Percentiles rank a stretch among this genome's conserved stretches.
phyloP scores from a whole-genome alignment of 2,113 vertebrate species.

The Eolophus roseicapilla region DNA sequence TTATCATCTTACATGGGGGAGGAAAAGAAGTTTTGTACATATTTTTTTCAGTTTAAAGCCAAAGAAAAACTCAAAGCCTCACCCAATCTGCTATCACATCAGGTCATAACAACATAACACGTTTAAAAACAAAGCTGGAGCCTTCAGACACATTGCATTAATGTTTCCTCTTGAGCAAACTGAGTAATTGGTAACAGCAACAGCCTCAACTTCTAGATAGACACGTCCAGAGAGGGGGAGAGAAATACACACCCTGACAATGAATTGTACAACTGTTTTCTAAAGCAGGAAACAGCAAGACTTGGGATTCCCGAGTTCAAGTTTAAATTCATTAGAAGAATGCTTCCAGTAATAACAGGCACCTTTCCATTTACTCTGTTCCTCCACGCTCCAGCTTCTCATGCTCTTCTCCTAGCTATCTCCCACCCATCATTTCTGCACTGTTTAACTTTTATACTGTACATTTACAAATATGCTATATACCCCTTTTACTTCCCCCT shows the following conservation, averaged over 20 bases:
- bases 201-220: background rate
- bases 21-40: background rate
- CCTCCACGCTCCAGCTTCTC: background rate
- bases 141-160: background rate
- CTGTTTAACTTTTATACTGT: background rate
- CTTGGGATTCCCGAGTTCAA: background rate
- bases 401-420: background rate
- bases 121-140: background rate
- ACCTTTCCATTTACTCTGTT: background rate
- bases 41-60: background rate
- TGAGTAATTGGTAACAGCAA: background rate
- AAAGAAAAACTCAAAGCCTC: background rate
- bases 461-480: background rate
- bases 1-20: background rate
- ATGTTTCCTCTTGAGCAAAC: slow-evolving; percentile 7
- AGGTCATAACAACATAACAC: slow-evolving; percentile 32
- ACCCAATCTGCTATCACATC: background rate
- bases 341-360: background rate
- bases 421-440: background rate
- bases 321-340: background rate
- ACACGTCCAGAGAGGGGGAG: background rate
- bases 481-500: background rate
- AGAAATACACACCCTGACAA: background rate
- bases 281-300: background rate
- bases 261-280: background rate